These are phyloP conservation scores for Andrena marginata DNA, from an alignment of 2,888 invertebrate genomes.

Conservation along the genomic window DNA sequence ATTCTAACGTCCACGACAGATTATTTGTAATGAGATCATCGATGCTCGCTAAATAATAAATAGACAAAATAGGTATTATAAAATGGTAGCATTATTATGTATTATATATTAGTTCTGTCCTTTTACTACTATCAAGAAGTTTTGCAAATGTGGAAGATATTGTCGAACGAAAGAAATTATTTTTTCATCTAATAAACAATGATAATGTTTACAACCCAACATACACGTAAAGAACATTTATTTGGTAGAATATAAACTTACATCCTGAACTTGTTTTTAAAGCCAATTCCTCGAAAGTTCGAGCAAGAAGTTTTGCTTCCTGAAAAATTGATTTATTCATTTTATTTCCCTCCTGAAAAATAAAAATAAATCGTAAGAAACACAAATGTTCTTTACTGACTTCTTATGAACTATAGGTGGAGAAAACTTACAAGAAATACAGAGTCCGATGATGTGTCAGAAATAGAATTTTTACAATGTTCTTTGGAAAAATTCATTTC, in stretches of 20 bases:
- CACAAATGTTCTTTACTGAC: background rate
- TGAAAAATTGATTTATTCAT: conserved; percentile 71
- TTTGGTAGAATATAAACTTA: conserved; percentile 63
- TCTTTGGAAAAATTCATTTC: conserved; percentile 36
- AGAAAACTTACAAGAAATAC: conserved; percentile 76
- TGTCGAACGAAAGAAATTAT: background rate
- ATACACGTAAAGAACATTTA: background rate
- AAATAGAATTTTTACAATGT: conserved; percentile 46
- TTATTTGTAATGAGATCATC: conserved; percentile 77
- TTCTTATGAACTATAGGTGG: background rate
- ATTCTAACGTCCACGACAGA: conserved; percentile 74
- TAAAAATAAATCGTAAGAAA: background rate
- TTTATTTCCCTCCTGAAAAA: conserved; percentile 46
- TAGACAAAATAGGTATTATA: background rate
- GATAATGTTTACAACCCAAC: background rate
- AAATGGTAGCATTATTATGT: background rate
- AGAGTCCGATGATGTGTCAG: conserved; percentile 74
- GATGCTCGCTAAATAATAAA: conserved; percentile 51
- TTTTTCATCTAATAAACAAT: conserved; percentile 1
- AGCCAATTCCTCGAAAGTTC: conserved; percentile 78
- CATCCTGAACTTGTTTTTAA: conserved; percentile 70
- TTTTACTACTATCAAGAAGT: too few species aligned
- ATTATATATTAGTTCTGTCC: too few species aligned
- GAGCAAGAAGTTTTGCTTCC: conserved; percentile 78
- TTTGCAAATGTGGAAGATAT: too few species aligned